A percentile compares a stretch with the other conserved stretches of the same genome.
phyloP scores from a whole-genome alignment of 2,888 invertebrate species.

The Noctua janthe region DNA sequence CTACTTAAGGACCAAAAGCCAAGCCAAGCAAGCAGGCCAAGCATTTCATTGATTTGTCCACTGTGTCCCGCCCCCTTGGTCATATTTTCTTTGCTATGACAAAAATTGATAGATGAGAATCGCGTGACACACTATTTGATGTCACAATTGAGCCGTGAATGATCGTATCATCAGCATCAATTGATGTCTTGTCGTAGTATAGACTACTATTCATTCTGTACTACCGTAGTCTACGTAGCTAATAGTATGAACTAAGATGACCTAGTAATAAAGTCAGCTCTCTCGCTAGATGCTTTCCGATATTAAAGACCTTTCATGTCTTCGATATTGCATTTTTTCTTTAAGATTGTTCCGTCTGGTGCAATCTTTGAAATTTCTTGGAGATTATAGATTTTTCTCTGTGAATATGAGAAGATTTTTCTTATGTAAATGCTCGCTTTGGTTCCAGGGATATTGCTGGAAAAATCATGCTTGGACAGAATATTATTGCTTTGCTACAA shows the following conservation, averaged over 20 bases:
- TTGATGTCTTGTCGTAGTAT: slow-evolving; percentile 18
- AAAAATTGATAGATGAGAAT: slow-evolving; percentile 1
- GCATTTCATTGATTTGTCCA: slow-evolving; percentile 10
- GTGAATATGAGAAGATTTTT: slow-evolving; percentile 1
- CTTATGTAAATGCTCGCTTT: background rate
- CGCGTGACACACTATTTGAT: slow-evolving; percentile 17
- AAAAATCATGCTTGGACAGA: background rate
- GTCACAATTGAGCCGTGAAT: slow-evolving; percentile 30
- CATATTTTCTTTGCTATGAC: slow-evolving; percentile 4
- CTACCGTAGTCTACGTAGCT: slow-evolving; percentile 8
- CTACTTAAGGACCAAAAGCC: slow-evolving; percentile 30
- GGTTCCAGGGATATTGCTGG: background rate
- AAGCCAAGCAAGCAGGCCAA: no score
- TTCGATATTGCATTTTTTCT: slow-evolving; percentile 53
- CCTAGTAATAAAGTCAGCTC: slow-evolving; percentile 39
- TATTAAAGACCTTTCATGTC: slow-evolving; percentile 25
- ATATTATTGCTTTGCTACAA: background rate
- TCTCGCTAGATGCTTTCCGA: slow-evolving; percentile 25
- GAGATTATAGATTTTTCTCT: background rate
- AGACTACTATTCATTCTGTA: slow-evolving; percentile 1
- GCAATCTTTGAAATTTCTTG: slow-evolving; percentile 2
- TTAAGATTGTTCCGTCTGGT: slow-evolving; percentile 3
- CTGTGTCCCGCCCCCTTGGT: slow-evolving; percentile 10
- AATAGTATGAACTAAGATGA: slow-evolving; percentile 12
- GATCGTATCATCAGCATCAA: slow-evolving; percentile 25